Conservation (phyloP, 2,113 vertebrate genomes). For the Mionectes macconnelli region DNA sequence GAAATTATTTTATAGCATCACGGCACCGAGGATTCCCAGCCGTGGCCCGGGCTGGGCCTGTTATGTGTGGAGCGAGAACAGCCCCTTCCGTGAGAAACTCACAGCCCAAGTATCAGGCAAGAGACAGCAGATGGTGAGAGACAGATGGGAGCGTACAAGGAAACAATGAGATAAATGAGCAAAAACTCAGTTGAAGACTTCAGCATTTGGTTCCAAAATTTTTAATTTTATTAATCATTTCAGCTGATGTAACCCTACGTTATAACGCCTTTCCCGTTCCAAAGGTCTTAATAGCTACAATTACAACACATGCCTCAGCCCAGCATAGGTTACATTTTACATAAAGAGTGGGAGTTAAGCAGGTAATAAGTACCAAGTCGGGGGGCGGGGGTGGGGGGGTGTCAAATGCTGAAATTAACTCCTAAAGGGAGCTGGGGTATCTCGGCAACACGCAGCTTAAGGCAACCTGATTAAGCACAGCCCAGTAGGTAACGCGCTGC, state of each 20-base stretch:
- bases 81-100: not conserved
- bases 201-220: not conserved
- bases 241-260: not conserved
- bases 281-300: not conserved
- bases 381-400: not conserved
- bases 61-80: fast-evolving
- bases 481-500: not conserved
- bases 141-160: conserved; percentile 40
- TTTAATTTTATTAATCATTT: not conserved
- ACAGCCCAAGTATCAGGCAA: not conserved
- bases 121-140: conserved; percentile 42
- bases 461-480: not conserved
- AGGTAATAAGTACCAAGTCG: not conserved
- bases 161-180: conserved; percentile 59
- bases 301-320: not conserved
- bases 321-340: not conserved
- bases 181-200: conserved; percentile 41
- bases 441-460: not conserved
- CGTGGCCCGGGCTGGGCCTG: fast-evolving
- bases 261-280: not conserved
- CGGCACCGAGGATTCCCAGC: not conserved
- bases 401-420: not conserved
- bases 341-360: not conserved
- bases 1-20: not conserved
- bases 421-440: not conserved